phyloP scores from a whole-genome alignment of 2,113 vertebrate genomes.

The Corynorhinus townsendii region DNA sequence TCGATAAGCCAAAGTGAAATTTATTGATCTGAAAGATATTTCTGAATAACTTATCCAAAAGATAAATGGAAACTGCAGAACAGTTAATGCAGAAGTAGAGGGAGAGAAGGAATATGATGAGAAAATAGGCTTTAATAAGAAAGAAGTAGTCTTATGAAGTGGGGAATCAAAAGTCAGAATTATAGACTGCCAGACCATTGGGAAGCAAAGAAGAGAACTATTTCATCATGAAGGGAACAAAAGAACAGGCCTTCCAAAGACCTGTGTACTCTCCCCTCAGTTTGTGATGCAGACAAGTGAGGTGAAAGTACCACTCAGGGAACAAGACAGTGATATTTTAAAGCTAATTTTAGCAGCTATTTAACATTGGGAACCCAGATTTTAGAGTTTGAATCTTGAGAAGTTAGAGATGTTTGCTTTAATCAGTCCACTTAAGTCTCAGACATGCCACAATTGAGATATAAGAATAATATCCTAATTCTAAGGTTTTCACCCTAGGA shows the following conservation, averaged over 20 bases:
- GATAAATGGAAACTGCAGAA: neutral
- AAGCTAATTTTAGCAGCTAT: neutral
- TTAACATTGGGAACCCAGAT: neutral
- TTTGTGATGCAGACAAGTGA: neutral
- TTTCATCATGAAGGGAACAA: neutral
- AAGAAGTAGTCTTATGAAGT: neutral
- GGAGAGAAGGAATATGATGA: neutral
- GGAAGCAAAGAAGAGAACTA: neutral
- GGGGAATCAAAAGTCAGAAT: neutral
- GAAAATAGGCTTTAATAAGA: neutral
- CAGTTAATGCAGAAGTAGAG: neutral
- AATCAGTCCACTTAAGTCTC: neutral
- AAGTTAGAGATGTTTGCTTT: neutral
- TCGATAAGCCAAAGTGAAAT: neutral
- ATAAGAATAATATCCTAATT: neutral
- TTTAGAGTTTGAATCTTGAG: neutral
- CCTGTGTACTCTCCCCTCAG: neutral
- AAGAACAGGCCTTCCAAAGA: neutral
- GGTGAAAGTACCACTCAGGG: too few relatives aligned
- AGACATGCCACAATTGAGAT: neutral
- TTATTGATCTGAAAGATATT: neutral
- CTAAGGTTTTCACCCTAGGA: neutral
- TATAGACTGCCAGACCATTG: neutral
- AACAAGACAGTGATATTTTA: neutral
- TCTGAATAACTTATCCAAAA: neutral